Conservation (phyloP, 2,113 vertebrate species). For the Trogon melanurus region DNA sequence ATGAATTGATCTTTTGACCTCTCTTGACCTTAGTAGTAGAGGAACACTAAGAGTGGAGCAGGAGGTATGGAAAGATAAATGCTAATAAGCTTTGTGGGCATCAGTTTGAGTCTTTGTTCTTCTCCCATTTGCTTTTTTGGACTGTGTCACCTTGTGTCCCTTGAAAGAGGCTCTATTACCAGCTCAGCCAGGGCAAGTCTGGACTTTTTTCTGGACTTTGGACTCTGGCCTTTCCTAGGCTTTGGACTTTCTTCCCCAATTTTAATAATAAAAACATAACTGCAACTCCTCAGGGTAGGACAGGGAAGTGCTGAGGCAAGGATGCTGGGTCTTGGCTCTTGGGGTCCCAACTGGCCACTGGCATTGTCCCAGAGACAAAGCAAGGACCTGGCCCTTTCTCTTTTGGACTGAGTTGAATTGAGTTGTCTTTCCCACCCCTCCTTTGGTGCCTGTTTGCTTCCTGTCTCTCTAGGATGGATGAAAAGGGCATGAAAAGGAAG, state of each 20-base stretch:
- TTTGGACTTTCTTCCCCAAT: not conserved
- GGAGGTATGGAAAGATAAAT: not conserved
- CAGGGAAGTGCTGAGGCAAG: not conserved
- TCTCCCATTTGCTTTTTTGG: not conserved
- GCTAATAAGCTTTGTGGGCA: not conserved
- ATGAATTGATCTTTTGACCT: not conserved
- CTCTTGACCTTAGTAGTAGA: not conserved
- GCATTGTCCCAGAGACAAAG: not conserved
- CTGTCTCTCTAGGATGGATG: not conserved
- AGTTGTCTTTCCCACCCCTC: constrained; percentile 7
- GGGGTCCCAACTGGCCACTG: not conserved
- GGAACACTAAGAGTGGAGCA: not conserved
- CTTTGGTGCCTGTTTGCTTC: not conserved
- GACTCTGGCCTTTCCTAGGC: too few relatives aligned
- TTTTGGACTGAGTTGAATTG: not conserved
- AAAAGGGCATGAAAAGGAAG: not conserved
- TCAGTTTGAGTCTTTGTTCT: not conserved
- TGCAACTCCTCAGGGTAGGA: not conserved
- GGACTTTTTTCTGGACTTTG: not conserved
- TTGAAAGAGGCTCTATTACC: not conserved
- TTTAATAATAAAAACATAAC: not conserved
- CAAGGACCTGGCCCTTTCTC: not conserved
- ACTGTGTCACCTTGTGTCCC: not conserved
- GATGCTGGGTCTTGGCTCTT: not conserved
- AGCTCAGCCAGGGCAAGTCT: not conserved